Evolutionary conservation across 2,113 vertebrate species (phyloP).

Genomic region (Zosterops japonicus): DNA sequence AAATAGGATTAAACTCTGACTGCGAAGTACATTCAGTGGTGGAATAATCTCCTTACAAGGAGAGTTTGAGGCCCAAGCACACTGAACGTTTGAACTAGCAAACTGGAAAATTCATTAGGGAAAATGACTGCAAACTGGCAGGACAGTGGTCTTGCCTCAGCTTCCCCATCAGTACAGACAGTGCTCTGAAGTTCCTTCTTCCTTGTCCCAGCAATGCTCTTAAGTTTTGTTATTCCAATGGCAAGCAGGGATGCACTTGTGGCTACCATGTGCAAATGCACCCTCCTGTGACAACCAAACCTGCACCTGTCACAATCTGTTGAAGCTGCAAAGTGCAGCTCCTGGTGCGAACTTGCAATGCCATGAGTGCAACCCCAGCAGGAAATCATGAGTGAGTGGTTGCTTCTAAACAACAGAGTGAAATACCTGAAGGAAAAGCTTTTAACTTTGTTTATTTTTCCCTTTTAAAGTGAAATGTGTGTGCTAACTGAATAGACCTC

Average conservation of each 20-base stretch:
- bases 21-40: not conserved
- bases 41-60: not conserved
- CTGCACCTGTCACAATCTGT: not conserved
- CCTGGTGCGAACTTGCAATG: not conserved
- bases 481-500: not conserved
- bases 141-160: not conserved
- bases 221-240: too few species aligned
- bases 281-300: not conserved
- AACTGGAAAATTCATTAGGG: not conserved
- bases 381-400: not conserved
- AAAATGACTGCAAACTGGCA: not conserved
- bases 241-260: not conserved
- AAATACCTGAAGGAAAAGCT: not conserved
- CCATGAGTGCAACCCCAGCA: not conserved
- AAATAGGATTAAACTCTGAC: not conserved
- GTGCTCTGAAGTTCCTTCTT: not conserved
- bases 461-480: not conserved
- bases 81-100: not conserved
- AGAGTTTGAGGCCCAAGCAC: not conserved
- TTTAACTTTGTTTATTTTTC: not conserved
- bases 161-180: not conserved
- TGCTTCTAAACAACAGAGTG: not conserved
- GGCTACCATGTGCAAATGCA: not conserved
- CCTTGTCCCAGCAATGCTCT: not conserved
- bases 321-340: not conserved